These are phyloP conservation scores for Sussaba pulchella DNA, from an alignment of 2,888 invertebrate genomes.

Conservation along the genomic window DNA sequence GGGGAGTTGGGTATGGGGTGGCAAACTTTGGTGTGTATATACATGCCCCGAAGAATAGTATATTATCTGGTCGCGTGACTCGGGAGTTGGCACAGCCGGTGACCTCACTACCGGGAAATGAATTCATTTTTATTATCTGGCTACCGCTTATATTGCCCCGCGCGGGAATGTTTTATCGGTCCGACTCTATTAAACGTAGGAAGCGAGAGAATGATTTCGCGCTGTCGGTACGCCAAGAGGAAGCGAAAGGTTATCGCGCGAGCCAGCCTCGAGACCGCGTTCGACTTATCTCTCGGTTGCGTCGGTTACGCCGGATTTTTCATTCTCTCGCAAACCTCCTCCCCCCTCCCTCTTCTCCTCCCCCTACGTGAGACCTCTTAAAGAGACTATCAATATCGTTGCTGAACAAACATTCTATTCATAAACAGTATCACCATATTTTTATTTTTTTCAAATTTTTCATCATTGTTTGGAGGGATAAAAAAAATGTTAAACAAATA, in stretches of 20 bases:
- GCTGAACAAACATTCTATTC: neutral
- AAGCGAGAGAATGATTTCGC: slow-evolving; percentile 43
- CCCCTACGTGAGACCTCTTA: slow-evolving; percentile 1
- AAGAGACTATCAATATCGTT: neutral
- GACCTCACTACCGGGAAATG: slow-evolving; percentile 68
- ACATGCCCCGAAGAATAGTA: slow-evolving; percentile 31
- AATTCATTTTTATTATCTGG: slow-evolving; percentile 67
- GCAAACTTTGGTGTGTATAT: slow-evolving; percentile 7
- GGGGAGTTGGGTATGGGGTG: too few species aligned
- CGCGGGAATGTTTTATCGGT: slow-evolving; percentile 64
- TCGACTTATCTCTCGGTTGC: slow-evolving; percentile 48
- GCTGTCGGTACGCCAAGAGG: slow-evolving; percentile 25
- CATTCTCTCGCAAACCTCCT: slow-evolving; percentile 15
- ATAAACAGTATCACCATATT: neutral
- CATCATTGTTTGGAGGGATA: too few species aligned
- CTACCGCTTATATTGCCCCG: slow-evolving; percentile 53
- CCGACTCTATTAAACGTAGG: slow-evolving; percentile 49
- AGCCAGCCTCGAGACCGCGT: slow-evolving; percentile 10
- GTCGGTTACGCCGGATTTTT: slow-evolving; percentile 42
- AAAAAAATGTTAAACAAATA: neutral
- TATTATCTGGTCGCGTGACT: slow-evolving; percentile 62
- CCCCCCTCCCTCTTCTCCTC: too few species aligned
- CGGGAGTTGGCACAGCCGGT: slow-evolving; percentile 62
- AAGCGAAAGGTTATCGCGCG: slow-evolving; percentile 62
- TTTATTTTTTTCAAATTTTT: too few species aligned